Evolutionary conservation across 2,113 vertebrate species (phyloP), one percentile per base, ranked within the genome.

Genomic region (Malurus elegans): DNA sequence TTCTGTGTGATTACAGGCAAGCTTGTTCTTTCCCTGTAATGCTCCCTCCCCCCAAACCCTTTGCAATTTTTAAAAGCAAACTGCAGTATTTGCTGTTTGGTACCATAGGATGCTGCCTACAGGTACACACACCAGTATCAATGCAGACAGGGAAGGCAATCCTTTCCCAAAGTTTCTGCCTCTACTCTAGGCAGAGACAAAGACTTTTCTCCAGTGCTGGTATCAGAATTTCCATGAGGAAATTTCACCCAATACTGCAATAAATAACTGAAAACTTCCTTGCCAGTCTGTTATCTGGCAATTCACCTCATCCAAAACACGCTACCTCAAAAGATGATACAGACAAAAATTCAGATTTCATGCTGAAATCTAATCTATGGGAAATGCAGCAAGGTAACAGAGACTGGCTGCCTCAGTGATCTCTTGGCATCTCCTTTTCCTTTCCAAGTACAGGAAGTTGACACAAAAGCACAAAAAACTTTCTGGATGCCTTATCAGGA

Each of bases 1-100:
- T 83, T 44, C 48, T 15, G 24, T 42, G 28, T 86, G 87, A 95
- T 88, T 92, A 91, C 31, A 91, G 76, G 70, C 65, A 79, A 53
- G 47, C 25, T 82, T 71, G 76, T 75, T 84, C 34, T 79, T 83
- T 67, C 24, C 24, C 36, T 48, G 25, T 53, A 70, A 47, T 40
- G n/a, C 9, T 91, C 17, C n/a, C 18, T 76, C 8, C 18, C 32
- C 9, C 2, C 2, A 57, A 60, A 79, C 4, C 6, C 19, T 71
- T 40, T 25, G 29, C 18, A 75, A 57, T 48, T 85, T 81, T 86
- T 65, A 57, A 45, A 20, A 53, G 23, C 16, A 42, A 67, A 26
- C 24, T 47, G 28, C 32, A 57, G 8, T 17, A 25, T 79, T 85
- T 31, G 71, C 34, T 2, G 29, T 54, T 74, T 72, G 44, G 18